Percentiles rank a stretch among this genome's conserved stretches.
These are phyloP conservation scores for Aplodontia rufa DNA, from an alignment of 2,113 vertebrate genomes.

Conservation along the genomic window DNA sequence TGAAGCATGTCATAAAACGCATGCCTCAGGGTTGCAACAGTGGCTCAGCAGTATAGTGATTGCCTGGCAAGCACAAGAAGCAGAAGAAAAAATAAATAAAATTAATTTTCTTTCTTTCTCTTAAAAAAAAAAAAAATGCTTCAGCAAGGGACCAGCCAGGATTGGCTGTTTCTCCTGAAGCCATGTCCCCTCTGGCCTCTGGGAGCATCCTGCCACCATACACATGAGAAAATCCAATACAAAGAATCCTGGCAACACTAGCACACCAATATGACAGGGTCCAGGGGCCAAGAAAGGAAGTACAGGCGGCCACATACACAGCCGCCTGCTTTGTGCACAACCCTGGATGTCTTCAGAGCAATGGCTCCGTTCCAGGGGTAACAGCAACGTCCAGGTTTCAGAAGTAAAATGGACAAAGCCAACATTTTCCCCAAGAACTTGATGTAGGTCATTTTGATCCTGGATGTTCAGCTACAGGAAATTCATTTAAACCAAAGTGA, in stretches of 20 bases:
- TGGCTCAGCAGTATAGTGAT: too few species aligned
- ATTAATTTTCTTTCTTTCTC: too few species aligned
- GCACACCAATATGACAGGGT: background rate
- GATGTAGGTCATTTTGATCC: too few species aligned
- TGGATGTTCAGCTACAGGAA: background rate
- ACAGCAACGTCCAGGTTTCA: background rate
- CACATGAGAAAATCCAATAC: background rate
- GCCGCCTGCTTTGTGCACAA: background rate
- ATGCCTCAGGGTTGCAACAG: too few species aligned
- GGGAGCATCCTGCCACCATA: background rate
- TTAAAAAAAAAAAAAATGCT: too few species aligned
- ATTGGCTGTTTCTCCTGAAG: background rate
- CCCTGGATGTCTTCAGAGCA: background rate
- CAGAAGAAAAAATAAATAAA: too few species aligned
- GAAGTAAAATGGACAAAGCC: background rate
- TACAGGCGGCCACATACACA: background rate
- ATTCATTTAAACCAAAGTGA: background rate
- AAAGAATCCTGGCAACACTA: background rate
- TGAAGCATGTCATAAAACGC: background rate
- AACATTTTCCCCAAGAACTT: background rate
- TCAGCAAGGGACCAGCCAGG: accelerated
- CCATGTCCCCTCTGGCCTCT: background rate
- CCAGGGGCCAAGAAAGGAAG: background rate
- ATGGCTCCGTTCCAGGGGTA: background rate
- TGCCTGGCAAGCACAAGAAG: too few species aligned